Conservation (phyloP, 2,888 invertebrate species). For the Rhyacophila evoluta region DNA sequence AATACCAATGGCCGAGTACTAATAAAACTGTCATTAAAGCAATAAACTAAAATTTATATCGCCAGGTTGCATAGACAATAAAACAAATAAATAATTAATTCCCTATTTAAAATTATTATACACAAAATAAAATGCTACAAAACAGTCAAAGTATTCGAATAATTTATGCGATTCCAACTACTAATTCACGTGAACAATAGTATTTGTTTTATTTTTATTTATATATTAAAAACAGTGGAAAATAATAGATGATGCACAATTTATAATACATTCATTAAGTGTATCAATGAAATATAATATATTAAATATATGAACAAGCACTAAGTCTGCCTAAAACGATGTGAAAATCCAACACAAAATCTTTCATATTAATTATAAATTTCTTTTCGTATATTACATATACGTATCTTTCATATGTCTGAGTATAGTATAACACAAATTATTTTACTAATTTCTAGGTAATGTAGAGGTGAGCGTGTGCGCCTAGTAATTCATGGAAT, state of each 20-base stretch:
- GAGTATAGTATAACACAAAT: too few species aligned
- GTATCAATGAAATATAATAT: neutral
- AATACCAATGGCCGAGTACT: conserved; percentile 43
- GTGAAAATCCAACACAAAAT: too few species aligned
- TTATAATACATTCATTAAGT: neutral
- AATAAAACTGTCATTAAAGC: conserved; percentile 54
- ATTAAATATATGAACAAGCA: too few species aligned
- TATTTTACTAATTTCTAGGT: too few species aligned
- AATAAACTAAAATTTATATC: conserved; percentile 52
- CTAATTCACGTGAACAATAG: neutral
- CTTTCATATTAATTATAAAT: too few species aligned
- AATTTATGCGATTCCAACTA: neutral
- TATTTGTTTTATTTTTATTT: neutral
- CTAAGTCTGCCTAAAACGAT: too few species aligned
- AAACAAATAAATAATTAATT: conserved; percentile 41
- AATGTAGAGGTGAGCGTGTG: too few species aligned
- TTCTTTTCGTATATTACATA: too few species aligned
- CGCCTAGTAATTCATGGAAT: too few species aligned
- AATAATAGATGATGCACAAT: neutral
- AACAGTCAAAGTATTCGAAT: neutral
- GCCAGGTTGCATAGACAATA: conserved; percentile 51
- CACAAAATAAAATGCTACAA: neutral
- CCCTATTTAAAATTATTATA: conserved; percentile 33
- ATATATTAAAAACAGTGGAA: neutral
- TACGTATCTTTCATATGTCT: too few species aligned